Evolutionary conservation across 2,797 vertebrate species (phyloP).

Genomic region (Paguma larvata): DNA sequence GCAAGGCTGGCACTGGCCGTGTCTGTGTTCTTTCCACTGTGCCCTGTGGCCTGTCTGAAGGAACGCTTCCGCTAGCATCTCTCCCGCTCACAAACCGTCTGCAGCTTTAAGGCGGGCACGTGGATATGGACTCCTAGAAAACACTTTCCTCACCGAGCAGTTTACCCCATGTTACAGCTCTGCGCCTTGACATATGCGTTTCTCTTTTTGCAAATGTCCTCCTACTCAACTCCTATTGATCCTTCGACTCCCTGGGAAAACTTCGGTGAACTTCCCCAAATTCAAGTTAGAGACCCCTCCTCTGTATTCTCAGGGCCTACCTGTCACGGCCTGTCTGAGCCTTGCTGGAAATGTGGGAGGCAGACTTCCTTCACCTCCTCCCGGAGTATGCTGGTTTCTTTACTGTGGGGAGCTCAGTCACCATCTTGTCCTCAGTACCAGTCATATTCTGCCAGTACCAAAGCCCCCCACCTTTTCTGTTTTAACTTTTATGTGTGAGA

Average conservation of each 20-base stretch:
- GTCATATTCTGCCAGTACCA: not conserved
- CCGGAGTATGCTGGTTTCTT: not conserved
- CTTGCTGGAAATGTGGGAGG: not conserved
- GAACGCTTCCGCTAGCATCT: not conserved
- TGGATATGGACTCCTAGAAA: not conserved
- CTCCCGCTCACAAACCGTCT: not conserved
- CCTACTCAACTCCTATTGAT: not conserved
- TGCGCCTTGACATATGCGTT: not conserved
- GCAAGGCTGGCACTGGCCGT: not conserved
- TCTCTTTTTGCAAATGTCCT: not conserved
- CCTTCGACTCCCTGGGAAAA: not conserved
- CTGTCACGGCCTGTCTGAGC: not conserved
- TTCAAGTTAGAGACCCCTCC: not conserved
- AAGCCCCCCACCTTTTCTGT: not conserved
- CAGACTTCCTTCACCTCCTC: not conserved
- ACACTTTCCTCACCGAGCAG: not conserved
- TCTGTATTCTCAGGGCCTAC: not conserved
- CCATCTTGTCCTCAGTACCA: not conserved
- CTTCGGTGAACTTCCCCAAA: not conserved
- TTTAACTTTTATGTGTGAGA: too few species aligned
- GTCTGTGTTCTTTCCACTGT: not conserved
- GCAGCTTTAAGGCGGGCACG: not conserved
- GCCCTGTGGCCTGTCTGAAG: not conserved
- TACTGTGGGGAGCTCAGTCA: not conserved
- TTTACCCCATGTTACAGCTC: not conserved